Evolutionary conservation across 2,113 vertebrate species (phyloP).

Genomic region (Dryoscopus gambensis): DNA sequence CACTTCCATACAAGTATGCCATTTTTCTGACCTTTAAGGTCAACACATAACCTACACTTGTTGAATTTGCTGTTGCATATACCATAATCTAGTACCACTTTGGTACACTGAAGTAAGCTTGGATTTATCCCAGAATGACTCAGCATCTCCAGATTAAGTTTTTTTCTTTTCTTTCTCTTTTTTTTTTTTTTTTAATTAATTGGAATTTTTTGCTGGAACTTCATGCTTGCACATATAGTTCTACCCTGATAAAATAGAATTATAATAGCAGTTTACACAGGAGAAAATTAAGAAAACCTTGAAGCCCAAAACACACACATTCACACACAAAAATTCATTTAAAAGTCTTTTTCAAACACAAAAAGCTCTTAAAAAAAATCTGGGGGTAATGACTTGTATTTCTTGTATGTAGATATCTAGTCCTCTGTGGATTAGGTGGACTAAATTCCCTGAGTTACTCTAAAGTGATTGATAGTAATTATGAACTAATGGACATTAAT

Average conservation of each 20-base stretch:
- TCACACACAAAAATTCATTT: not conserved
- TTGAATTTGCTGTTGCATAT: not conserved
- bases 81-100: not conserved
- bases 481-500: not conserved
- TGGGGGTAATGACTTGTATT: not conserved
- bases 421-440: too few species aligned
- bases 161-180: too few species aligned
- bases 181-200: not conserved
- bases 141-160: not conserved
- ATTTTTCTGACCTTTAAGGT: not conserved
- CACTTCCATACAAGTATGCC: not conserved
- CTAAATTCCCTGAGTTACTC: too few species aligned
- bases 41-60: not conserved
- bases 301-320: accelerated
- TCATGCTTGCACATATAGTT: not conserved
- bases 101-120: not conserved
- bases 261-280: not conserved
- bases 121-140: not conserved
- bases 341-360: not conserved
- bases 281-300: not conserved
- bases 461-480: not conserved
- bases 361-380: not conserved
- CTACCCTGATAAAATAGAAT: not conserved
- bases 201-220: not conserved
- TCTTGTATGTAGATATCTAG: not conserved